Percentiles rank a stretch among this genome's conserved stretches.
Evolutionary conservation across 2,113 vertebrate species (phyloP).

Genomic region (Osmerus mordax): DNA sequence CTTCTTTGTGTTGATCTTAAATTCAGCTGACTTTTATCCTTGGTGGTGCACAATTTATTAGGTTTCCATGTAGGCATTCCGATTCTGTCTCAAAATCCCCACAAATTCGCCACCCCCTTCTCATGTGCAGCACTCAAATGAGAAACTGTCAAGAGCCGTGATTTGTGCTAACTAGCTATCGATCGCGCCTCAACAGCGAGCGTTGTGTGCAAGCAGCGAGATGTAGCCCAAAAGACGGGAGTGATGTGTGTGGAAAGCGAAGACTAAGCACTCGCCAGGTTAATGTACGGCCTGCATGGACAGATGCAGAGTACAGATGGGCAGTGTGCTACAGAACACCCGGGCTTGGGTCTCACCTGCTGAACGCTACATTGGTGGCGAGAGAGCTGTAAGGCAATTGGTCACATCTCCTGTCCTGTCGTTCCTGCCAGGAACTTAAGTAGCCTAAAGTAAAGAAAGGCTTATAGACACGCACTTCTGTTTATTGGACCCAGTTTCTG

Average conservation of each 20-base stretch:
- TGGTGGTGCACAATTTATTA: not conserved
- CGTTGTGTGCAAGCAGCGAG: slow-evolving; percentile 70
- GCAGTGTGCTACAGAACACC: too few relatives aligned
- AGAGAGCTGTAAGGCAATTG: too few relatives aligned
- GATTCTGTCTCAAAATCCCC: slow-evolving; percentile 69
- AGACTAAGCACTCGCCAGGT: too few relatives aligned
- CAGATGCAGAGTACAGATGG: slow-evolving; percentile 10
- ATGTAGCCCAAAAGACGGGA: slow-evolving; percentile 37
- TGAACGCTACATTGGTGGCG: too few relatives aligned
- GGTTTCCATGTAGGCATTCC: not conserved
- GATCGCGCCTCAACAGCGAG: slow-evolving; percentile 80
- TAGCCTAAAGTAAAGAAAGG: too few relatives aligned
- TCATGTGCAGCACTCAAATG: slow-evolving; percentile 80
- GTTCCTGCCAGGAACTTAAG: too few relatives aligned
- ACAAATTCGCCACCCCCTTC: slow-evolving; percentile 67
- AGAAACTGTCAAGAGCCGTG: slow-evolving; percentile 86
- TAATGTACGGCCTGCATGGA: slow-evolving; percentile 14
- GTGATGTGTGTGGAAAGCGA: slow-evolving; percentile 25
- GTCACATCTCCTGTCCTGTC: too few relatives aligned
- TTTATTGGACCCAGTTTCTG: too few relatives aligned
- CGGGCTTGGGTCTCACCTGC: too few relatives aligned
- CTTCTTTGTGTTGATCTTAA: not conserved
- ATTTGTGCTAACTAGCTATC: slow-evolving; percentile 96
- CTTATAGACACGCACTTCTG: too few relatives aligned
- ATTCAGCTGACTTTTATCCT: too few relatives aligned